These are phyloP conservation scores for Cariama cristata DNA, from an alignment of 2,113 vertebrate species.

Conservation along the genomic window DNA sequence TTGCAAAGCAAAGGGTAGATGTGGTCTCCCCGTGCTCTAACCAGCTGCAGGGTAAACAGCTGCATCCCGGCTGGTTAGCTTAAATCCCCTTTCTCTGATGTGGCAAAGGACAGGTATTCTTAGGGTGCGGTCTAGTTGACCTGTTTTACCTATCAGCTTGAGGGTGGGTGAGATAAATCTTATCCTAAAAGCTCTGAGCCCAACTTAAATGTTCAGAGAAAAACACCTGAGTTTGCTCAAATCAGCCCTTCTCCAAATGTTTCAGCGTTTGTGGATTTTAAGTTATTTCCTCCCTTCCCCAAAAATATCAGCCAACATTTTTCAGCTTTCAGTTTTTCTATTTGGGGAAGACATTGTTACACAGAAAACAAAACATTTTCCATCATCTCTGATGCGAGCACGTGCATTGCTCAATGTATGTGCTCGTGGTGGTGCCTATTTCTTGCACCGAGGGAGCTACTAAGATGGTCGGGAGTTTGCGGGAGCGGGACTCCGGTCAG, in stretches of 20 bases:
- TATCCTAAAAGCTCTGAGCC: neutral
- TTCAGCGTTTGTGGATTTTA: neutral
- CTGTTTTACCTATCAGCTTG: neutral
- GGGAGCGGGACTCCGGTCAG: neutral
- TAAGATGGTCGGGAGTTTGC: fast-evolving
- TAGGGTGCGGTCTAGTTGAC: neutral
- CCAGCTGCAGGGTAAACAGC: neutral
- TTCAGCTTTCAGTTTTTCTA: neutral
- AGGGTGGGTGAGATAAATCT: neutral
- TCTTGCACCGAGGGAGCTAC: neutral
- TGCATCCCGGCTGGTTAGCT: neutral
- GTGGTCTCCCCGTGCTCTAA: neutral
- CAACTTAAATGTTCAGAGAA: neutral
- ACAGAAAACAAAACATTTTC: neutral
- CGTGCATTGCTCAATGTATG: neutral
- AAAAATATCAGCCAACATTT: neutral
- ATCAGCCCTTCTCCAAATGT: neutral
- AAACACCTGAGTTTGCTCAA: neutral
- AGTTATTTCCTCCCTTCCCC: neutral
- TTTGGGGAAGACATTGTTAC: neutral
- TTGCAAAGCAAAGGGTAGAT: neutral
- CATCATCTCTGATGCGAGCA: neutral
- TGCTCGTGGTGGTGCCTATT: neutral
- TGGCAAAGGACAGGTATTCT: neutral
- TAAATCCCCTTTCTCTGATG: neutral